These are phyloP conservation scores for Cephalopachus bancanus DNA, from an alignment of 2,797 vertebrate species.

Conservation along the genomic window DNA sequence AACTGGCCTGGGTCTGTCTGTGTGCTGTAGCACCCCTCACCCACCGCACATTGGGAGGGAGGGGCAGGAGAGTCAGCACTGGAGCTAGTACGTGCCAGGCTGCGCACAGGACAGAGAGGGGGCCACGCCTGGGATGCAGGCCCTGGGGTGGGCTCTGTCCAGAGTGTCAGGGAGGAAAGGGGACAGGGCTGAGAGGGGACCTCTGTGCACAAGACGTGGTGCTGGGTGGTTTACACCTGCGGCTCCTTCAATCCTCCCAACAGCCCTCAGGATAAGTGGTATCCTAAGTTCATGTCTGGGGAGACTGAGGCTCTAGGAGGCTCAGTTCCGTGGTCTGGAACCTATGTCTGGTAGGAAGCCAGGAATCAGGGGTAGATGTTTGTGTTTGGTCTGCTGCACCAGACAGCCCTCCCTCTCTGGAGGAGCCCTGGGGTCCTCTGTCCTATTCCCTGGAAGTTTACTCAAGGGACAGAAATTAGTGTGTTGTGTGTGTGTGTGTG, in stretches of 20 bases:
- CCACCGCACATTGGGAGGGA: background rate
- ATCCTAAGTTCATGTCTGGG: background rate
- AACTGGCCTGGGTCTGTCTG: background rate
- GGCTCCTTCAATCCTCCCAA: background rate
- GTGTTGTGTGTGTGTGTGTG: too few species aligned
- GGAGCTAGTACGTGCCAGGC: fast-evolving
- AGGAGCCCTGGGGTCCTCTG: background rate
- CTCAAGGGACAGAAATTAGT: background rate
- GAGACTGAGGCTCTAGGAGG: background rate
- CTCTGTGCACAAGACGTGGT: background rate
- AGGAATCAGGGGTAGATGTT: background rate
- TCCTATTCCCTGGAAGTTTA: background rate
- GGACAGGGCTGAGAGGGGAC: background rate
- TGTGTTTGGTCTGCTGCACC: background rate
- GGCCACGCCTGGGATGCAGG: too few species aligned
- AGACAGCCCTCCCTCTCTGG: background rate
- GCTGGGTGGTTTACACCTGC: background rate
- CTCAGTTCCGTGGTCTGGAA: too few species aligned
- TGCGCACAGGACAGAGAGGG: background rate
- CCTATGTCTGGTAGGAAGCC: background rate
- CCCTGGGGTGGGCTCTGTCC: background rate
- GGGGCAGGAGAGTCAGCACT: background rate
- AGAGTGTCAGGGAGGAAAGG: background rate
- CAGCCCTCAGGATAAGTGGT: background rate
- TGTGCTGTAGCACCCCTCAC: fast-evolving